Evolutionary conservation across 2,797 vertebrate genomes (phyloP), one percentile per base, ranked within the genome.

Genomic region (Sorex maritimensis): DNA sequence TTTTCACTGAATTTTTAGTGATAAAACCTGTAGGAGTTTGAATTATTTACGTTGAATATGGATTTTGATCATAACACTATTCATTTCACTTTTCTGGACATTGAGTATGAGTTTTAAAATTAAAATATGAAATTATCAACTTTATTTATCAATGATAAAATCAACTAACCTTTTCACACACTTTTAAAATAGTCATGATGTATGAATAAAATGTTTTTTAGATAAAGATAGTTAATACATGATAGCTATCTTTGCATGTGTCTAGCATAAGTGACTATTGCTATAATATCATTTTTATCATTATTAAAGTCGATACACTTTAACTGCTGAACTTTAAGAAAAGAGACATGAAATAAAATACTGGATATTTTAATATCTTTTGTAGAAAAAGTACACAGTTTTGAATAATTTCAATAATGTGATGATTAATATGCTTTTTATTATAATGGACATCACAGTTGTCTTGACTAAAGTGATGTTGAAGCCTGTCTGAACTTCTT

Each of bases 381-480:
- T 46, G 15, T 81, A 75, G 71, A 91, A 93, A 91, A 34, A 41
- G 34, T 34, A 34, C 72, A 10, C 69, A 52, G 46, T 68, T 52
- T n/a, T 72, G 52, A 77, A 55, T 82, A 13, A 26, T 52, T 82
- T 28, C 49, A 73, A 77, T 13, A 85, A 90, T 38, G n/a, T 95
- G n/a, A 74, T 91, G 61, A 83, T 88, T 84, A 89, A 15, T 55
- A 71, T 58, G 41, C 11, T 80, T 81, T 93, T 94, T n/a, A 63
- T 93, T 74, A 92, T 87, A 91, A 30, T 75, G 28, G 4, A 8
- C 87, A 83, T 52, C 52, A 82, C 21, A 92, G 58, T 10, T 81
- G 2, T 72, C 49, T 58, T n/a, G 26, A 89, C 55, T 79, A 93
- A 92, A 73, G n/a, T 67, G n/a, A 24, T 75, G 4, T 55, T 89